Evolutionary conservation across 2,888 invertebrate genomes (phyloP), one percentile per base, ranked within the genome.

Genomic region (Sussaba pulchella): DNA sequence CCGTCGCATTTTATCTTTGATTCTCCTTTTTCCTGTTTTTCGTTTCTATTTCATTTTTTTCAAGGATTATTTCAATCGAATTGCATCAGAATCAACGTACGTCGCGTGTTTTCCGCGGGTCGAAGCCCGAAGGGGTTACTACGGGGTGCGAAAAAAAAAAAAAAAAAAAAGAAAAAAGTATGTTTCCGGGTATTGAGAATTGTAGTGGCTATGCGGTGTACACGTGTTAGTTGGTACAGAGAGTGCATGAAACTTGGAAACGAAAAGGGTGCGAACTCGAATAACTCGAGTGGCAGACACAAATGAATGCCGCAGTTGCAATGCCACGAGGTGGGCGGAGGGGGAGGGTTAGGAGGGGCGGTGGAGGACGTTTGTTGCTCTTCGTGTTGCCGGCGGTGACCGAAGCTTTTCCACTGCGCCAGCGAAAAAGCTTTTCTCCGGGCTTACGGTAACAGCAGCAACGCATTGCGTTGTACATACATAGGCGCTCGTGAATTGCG

Each of bases 41-140:
- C n/a, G n/a, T n/a, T n/a, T n/a, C n/a, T n/a, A n/a, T n/a, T n/a
- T n/a, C n/a, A n/a, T 63, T 63, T 52, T 63, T 52, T 39, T 67
- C 66, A 10, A 52, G 72, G 43, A 72, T 63, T 72, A 72, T 50
- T 72, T 72, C 41, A 52, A 72, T 72, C 31, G 39, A 61, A 50
- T 71, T 71, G 39, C 31, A 71, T 71, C 45, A 39, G 39, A 39
- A 72, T 52, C 24, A 50, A 47, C 36, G 8, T 12, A 39, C 17
- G 39, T 41, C 24, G 19, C 39, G 12, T 31, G 19, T 17, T 39
- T 61, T 36, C 8, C n/a, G 31, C 14, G n/a, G 14, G 2, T 1
- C 3, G 24, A 1, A n/a, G 52, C 24, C 12, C 1, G 52, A 4
- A 12, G 24, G 24, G 50, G 21, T 3, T 21, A 6, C 8, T 4